Base-by-base conservation (phyloP, 35 echinoderm and acorn worm species). In the Stichopus chloronotus region DNA sequence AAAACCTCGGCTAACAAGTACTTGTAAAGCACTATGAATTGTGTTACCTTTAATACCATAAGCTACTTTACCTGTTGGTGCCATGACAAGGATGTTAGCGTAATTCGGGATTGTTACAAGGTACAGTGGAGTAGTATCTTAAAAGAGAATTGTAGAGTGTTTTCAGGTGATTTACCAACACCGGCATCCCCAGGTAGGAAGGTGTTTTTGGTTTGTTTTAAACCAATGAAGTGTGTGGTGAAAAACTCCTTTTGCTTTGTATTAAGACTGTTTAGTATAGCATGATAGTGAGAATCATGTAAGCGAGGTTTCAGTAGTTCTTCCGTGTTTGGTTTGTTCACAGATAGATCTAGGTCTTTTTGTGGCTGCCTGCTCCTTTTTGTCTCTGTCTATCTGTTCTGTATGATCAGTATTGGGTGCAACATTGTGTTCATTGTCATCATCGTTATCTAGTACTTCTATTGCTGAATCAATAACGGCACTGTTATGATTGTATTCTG, bases 121-220 rank as follows among this genome's bases (percentile, higher is more conserved):
- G 83, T 63, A 54, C 25, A 87, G 30, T 72, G 19, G 83, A 78
- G 19, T 53, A 90, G 65, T 81, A 89, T 53, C 93, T 65, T 14
- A 63, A 16, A 58, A 91, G 14, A 43, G 30, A 0, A 43, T 43
- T 43, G 3, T 43, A 43, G 3, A 43, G 30, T 43, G 30, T 3
- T 43, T 88, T 84, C 57, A 93, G 24, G 91, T 20, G 91, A 89
- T 82, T 93, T 95, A 52, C 91, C 91, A 24, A 92, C 92, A 59
- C 94, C 94, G 61, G 69, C 94, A 9, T 84, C 86, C 87, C 94
- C 94, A 78, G 83, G 92, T 30, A 95, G 30, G 3, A 43, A 72
- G 79, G 92, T 92, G 86, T 13, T 91, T 52, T 90, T 53, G 1
- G 30, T 65, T 20, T 72, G 59, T 89, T 52, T 89, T 87, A 55